Conservation (phyloP, 23 tunicate genomes). For the Halocynthia roretzi region DNA sequence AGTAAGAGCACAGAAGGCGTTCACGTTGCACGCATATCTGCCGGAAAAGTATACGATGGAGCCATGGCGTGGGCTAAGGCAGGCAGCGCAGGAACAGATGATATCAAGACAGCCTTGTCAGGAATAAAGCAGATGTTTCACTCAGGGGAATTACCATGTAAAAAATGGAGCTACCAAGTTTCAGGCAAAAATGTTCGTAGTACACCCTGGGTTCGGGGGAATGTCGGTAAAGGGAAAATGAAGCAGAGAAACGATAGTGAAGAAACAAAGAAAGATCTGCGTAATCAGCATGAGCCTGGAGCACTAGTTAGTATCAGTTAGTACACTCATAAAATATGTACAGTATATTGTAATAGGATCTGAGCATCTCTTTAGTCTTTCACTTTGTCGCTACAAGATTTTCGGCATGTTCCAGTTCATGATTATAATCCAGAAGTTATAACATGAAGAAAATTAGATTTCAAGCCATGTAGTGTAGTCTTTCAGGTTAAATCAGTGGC, state of each 20-base stretch:
- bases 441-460: too few relatives aligned
- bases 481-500: too few relatives aligned
- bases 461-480: too few relatives aligned
- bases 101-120: background rate
- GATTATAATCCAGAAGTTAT: too few relatives aligned
- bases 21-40: background rate
- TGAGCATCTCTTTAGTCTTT: too few relatives aligned
- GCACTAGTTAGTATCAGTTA: too few relatives aligned
- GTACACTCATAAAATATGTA: too few relatives aligned
- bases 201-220: background rate
- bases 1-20: background rate
- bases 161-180: constrained; percentile 34
- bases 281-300: too few relatives aligned
- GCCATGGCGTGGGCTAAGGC: constrained; percentile 19
- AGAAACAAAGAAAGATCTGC: background rate
- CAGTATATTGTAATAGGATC: too few relatives aligned
- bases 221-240: background rate
- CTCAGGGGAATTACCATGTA: constrained; percentile 44
- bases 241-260: background rate
- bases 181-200: background rate
- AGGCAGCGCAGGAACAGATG: background rate
- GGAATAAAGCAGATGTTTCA: constrained; percentile 31
- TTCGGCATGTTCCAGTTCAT: too few relatives aligned
- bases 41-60: background rate
- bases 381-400: too few relatives aligned